phyloP scores from a whole-genome alignment of 2,888 invertebrate species.

The Chloroclystis v-ata region DNA sequence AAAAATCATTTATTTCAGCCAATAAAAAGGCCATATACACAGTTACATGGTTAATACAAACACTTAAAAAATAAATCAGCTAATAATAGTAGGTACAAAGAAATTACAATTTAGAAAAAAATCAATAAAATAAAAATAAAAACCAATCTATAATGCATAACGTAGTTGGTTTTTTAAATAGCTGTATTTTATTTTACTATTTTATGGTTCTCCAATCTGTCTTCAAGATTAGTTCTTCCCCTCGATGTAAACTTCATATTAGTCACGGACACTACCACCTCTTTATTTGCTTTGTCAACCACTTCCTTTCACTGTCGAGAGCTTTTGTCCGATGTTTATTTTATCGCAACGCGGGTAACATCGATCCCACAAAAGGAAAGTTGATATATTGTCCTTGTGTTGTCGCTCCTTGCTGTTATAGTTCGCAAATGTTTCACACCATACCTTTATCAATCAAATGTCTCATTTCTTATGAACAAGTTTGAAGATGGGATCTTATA shows the following conservation, averaged over 20 bases:
- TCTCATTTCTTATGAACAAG: conserved; percentile 1
- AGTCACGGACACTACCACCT: conserved; percentile 23
- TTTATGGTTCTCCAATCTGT: conserved; percentile 9
- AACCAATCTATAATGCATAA: no score
- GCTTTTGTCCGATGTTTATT: conserved; percentile 30
- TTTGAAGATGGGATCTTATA: not conserved
- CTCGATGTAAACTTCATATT: conserved; percentile 23
- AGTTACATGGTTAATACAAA: no score
- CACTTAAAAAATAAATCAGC: no score
- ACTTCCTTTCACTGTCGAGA: conserved; percentile 24
- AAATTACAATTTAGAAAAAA: no score
- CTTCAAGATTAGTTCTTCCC: conserved; percentile 6
- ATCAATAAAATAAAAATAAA: no score
- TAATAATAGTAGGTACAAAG: no score
- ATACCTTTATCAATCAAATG: conserved; percentile 8
- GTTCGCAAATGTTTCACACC: conserved; percentile 20
- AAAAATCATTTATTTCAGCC: no score
- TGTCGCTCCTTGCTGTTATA: conserved; percentile 22
- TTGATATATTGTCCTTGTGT: conserved; percentile 29
- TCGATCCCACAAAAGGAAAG: conserved; percentile 26
- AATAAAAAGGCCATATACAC: no score
- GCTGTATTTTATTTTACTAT: conserved; percentile 11
- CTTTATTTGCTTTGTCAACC: conserved; percentile 28
- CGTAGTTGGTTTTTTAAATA: no score
- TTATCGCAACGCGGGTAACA: conserved; percentile 29